Evolutionary conservation across 2,113 vertebrate species (phyloP).

Genomic region (Procavia capensis): DNA sequence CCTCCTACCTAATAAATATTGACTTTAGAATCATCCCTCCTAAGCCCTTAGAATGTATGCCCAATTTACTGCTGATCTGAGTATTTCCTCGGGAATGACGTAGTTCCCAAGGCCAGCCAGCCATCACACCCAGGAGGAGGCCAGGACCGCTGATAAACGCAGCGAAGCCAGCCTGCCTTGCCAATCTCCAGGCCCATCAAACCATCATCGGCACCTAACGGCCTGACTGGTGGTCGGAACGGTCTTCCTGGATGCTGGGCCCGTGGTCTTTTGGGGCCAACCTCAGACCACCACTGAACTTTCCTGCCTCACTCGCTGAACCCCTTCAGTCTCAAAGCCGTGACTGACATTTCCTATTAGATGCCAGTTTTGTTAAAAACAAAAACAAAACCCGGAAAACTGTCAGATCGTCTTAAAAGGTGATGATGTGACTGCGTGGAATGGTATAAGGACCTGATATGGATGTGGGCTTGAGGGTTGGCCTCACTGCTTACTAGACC

Average conservation of each 20-base stretch:
- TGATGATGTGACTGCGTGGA: not conserved
- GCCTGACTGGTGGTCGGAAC: not conserved
- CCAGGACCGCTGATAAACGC: not conserved
- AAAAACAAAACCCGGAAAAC: too few species aligned
- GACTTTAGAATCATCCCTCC: slow-evolving; percentile 43
- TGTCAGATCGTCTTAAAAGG: not conserved
- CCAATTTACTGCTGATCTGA: not conserved
- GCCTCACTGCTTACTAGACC: not conserved
- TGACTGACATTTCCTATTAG: not conserved
- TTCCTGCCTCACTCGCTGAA: not conserved
- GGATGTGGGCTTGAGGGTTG: not conserved
- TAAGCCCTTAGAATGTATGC: not conserved
- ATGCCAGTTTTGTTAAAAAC: not conserved
- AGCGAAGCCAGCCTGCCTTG: not conserved
- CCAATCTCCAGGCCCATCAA: not conserved
- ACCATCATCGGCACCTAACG: not conserved
- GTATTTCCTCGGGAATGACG: not conserved
- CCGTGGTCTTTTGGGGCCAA: not conserved
- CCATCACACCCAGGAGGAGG: not conserved
- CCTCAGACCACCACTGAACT: not conserved
- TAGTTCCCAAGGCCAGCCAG: not conserved
- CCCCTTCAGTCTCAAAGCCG: not conserved
- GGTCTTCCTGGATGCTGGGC: not conserved
- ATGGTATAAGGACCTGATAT: not conserved
- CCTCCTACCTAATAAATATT: slow-evolving; percentile 35